Evolutionary conservation across 1,140 invertebrate species (phyloP).

Genomic region (Stegodyphus dumicola): DNA sequence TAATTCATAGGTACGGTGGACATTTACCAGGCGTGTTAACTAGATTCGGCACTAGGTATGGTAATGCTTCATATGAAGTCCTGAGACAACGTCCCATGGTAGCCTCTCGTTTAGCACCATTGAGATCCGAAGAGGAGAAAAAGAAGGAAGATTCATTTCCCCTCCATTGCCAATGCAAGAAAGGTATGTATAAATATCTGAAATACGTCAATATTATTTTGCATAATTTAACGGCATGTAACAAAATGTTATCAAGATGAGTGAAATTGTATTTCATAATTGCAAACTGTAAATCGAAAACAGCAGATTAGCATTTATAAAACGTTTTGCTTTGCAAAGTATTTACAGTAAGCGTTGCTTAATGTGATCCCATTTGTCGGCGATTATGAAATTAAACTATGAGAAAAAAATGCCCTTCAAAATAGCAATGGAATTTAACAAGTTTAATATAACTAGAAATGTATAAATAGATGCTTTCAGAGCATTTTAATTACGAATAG

Average conservation of each 20-base stretch:
- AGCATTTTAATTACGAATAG: too few relatives aligned
- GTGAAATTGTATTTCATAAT: background rate
- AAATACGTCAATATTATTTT: background rate
- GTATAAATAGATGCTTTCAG: too few relatives aligned
- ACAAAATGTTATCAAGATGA: background rate
- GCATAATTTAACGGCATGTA: background rate
- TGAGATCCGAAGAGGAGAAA: background rate
- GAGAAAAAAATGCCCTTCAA: too few relatives aligned
- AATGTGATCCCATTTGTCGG: too few relatives aligned
- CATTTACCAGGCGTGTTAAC: conserved; percentile 8
- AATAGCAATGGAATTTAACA: too few relatives aligned
- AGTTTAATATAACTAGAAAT: too few relatives aligned
- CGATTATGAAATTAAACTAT: too few relatives aligned
- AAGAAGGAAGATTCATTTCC: background rate
- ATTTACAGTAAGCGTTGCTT: too few relatives aligned
- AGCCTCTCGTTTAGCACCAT: background rate
- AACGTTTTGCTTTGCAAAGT: too few relatives aligned
- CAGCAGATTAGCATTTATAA: too few relatives aligned
- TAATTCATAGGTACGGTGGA: conserved; percentile 15
- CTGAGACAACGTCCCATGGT: background rate
- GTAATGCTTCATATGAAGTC: background rate
- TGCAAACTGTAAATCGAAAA: too few relatives aligned
- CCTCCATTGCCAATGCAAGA: background rate
- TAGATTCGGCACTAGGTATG: conserved; percentile 9
- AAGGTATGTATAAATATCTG: background rate